A percentile compares a stretch with the other conserved stretches of the same genome.
Conservation (phyloP, 1,140 invertebrate genomes). For the Lamellibrachia luymesi region DNA sequence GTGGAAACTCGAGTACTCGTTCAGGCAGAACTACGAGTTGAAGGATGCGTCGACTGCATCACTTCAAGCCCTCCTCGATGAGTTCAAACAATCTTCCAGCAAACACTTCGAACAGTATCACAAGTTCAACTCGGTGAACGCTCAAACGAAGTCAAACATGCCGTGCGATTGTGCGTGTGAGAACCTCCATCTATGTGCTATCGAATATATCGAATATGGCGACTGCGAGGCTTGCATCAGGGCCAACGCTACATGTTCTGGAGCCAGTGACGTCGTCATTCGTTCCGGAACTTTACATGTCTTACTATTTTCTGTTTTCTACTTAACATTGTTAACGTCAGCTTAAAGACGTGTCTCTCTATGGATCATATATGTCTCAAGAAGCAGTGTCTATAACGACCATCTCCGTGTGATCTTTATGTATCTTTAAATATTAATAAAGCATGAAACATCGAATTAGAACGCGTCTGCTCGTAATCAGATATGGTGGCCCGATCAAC, state of each 20-base stretch:
- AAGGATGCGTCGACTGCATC: neutral
- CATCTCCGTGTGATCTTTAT: too few relatives aligned
- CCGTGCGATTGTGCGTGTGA: neutral
- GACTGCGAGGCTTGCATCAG: neutral
- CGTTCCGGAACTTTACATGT: neutral
- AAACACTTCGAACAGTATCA: neutral
- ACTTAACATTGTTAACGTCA: neutral
- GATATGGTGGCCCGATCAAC: too few relatives aligned
- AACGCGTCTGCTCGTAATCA: too few relatives aligned
- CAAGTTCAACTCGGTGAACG: neutral
- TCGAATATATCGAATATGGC: neutral
- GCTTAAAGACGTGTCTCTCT: too few relatives aligned
- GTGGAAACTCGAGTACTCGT: neutral
- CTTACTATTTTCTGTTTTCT: neutral
- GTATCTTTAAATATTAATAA: too few relatives aligned
- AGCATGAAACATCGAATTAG: too few relatives aligned
- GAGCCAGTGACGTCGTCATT: neutral
- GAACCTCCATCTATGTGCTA: neutral
- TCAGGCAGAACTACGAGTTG: neutral
- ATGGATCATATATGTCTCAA: too few relatives aligned
- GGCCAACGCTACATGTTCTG: neutral
- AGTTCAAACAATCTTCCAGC: neutral
- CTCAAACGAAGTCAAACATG: neutral
- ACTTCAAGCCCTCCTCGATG: neutral
- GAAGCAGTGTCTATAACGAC: too few relatives aligned